Percentiles rank a stretch among this genome's conserved stretches.
Conservation (phyloP, 2,797 vertebrate genomes). For the Vireo griseus region DNA sequence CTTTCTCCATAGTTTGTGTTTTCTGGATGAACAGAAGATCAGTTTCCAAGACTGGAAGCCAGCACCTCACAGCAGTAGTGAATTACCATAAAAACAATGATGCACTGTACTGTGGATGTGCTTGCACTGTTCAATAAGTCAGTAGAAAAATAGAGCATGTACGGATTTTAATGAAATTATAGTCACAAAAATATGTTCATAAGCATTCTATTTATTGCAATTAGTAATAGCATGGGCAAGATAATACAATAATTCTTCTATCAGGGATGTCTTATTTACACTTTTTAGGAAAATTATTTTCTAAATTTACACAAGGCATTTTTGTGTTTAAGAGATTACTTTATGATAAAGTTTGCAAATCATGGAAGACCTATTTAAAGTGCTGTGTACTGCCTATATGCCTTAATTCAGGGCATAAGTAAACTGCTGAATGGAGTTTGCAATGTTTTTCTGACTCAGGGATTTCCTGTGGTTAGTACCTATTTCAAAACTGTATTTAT, state of each 20-base stretch:
- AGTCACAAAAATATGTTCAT: not conserved
- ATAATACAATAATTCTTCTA: not conserved
- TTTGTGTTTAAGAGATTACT: not conserved
- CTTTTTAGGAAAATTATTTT: not conserved
- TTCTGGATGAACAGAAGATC: not conserved
- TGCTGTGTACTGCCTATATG: fast-evolving
- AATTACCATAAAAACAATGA: conserved; percentile 8
- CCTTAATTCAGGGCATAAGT: not conserved
- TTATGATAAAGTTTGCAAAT: not conserved
- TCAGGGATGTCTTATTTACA: not conserved
- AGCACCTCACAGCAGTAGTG: not conserved
- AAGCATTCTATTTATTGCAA: not conserved
- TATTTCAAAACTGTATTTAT: not conserved
- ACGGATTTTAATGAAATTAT: not conserved
- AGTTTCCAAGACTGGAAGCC: not conserved
- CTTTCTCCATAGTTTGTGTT: not conserved
- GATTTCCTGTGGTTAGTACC: not conserved
- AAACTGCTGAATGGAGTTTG: not conserved
- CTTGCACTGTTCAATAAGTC: not conserved
- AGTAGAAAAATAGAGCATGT: not conserved
- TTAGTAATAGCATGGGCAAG: not conserved
- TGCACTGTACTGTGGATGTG: not conserved
- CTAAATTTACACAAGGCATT: not conserved
- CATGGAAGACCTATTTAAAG: not conserved
- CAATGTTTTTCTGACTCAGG: not conserved